Base-by-base conservation (phyloP, 2,113 vertebrate species). In the Trematomus loennbergii region DNA sequence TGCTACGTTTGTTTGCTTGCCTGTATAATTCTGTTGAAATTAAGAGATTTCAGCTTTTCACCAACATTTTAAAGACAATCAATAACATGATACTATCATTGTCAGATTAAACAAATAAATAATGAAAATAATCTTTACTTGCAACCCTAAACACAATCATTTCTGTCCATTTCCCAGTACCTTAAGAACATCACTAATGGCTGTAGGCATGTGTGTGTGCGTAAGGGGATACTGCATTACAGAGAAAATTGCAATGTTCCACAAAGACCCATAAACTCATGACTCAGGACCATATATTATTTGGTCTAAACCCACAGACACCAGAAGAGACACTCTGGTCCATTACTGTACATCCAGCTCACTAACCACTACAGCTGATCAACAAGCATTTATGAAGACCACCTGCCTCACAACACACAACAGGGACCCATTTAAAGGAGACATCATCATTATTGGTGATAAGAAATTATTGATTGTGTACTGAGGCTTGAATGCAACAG, bases 181-280 rank as follows among this genome's bases (percentile, higher is more conserved):
- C 36, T 40, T 40, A 55, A 22, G 12, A 25, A 10, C n/a, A 16
- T 22, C n/a, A 55, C 22, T 12, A 70, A 45, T 70, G 40, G 36
- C n/a, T 55, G 16, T 29, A 9, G 45, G 18, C 17, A 6, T 54
- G 45, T 15, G 61, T 22, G n/a, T 64, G 33, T 45, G 7, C 78
- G 80, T 68, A 77, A 61, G 16, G 46, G 63, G 68, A 79, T 76
- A 70, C 18, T 15, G 18, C 52, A 70, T 76, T 57, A 62, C 33
- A 15, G 75, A 46, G 63, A 81, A 45, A 36, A 62, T 61, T 74
- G 29, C n/a, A 13, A 15, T 48, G 15, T 54, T 66, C 79, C 59
- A 62, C 57, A 64, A 62, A 64, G 45, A 57, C 52, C 75, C 81
- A 87, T 87, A 86, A 86, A 33, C 48, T 73, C 81, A 58, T 49